Conservation (phyloP, 2,797 vertebrate species). For the Hyperoplus immaculatus region DNA sequence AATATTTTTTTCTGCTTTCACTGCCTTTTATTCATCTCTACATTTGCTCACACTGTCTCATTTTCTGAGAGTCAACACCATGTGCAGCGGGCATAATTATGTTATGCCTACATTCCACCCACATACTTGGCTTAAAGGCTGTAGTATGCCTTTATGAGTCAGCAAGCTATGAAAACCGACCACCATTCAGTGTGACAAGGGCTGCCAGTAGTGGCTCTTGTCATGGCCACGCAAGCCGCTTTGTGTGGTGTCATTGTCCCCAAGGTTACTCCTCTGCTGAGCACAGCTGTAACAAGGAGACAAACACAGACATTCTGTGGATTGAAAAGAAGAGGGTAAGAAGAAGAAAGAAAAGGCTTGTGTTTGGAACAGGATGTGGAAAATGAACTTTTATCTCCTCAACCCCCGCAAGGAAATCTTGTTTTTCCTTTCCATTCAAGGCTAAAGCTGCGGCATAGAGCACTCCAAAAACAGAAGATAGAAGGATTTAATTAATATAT, state of each 20-base stretch:
- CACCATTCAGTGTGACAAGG: conserved; percentile 46
- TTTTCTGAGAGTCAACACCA: conserved; percentile 41
- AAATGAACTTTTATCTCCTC: conserved; percentile 68
- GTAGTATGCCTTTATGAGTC: conserved; percentile 56
- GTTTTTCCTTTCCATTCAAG: conserved; percentile 74
- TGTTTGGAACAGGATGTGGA: conserved; percentile 78
- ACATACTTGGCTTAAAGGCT: conserved; percentile 57
- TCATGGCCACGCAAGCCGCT: conserved; percentile 60
- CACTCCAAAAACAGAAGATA: conserved; percentile 45
- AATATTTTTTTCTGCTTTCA: conserved; percentile 44
- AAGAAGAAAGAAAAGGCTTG: conserved; percentile 56
- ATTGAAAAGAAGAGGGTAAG: conserved; percentile 38
- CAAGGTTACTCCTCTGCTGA: conserved; percentile 68
- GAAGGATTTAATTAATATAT: background rate
- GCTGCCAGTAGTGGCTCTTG: conserved; percentile 57
- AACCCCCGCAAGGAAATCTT: conserved; percentile 72
- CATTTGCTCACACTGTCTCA: conserved; percentile 23
- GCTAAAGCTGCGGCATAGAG: conserved; percentile 51
- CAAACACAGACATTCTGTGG: conserved; percentile 66
- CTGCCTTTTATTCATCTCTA: conserved; percentile 34
- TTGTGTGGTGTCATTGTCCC: conserved; percentile 77
- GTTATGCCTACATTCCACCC: conserved; percentile 66
- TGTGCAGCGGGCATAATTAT: conserved; percentile 45
- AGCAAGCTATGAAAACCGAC: conserved; percentile 59
- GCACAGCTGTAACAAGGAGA: conserved; percentile 74